A percentile compares a stretch with the other conserved stretches of the same genome.
Evolutionary conservation across 2,888 invertebrate genomes (phyloP).

Genomic region (Nipponacmea schrenckii): DNA sequence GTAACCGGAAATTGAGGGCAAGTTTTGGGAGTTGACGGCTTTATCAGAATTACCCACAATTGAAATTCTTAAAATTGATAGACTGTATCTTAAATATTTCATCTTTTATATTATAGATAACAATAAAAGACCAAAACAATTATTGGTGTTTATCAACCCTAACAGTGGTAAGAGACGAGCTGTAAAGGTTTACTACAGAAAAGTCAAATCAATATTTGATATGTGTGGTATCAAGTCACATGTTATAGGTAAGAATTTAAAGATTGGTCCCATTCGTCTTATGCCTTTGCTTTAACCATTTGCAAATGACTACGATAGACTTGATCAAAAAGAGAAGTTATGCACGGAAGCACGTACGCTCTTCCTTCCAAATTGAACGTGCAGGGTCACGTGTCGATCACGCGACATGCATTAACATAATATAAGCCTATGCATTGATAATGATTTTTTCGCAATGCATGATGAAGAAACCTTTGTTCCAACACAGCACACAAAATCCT

Average conservation of each 20-base stretch:
- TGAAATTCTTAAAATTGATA: too few species aligned
- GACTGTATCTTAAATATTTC: background rate
- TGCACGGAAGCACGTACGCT: too few species aligned
- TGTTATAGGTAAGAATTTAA: conserved; percentile 38
- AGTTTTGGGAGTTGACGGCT: too few species aligned
- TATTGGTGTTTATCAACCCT: conserved; percentile 56
- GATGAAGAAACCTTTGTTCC: too few species aligned
- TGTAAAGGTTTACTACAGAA: conserved; percentile 43
- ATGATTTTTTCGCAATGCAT: too few species aligned
- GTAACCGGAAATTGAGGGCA: too few species aligned
- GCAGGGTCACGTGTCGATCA: too few species aligned
- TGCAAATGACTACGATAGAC: background rate
- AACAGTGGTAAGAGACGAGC: conserved; percentile 52
- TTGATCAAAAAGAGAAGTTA: background rate
- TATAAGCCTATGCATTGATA: too few species aligned
- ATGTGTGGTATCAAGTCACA: conserved; percentile 42
- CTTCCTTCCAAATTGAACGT: too few species aligned
- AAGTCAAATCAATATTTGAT: conserved; percentile 47
- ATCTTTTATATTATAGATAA: conserved; percentile 25
- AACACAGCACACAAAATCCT: too few species aligned
- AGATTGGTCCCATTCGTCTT: background rate
- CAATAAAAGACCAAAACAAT: conserved; percentile 36
- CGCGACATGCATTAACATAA: too few species aligned
- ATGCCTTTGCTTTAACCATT: background rate
- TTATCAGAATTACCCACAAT: too few species aligned